A percentile compares a stretch with the other conserved stretches of the same genome.
Evolutionary conservation across 2,797 vertebrate genomes (phyloP).

Genomic region (Valencia hispanica): DNA sequence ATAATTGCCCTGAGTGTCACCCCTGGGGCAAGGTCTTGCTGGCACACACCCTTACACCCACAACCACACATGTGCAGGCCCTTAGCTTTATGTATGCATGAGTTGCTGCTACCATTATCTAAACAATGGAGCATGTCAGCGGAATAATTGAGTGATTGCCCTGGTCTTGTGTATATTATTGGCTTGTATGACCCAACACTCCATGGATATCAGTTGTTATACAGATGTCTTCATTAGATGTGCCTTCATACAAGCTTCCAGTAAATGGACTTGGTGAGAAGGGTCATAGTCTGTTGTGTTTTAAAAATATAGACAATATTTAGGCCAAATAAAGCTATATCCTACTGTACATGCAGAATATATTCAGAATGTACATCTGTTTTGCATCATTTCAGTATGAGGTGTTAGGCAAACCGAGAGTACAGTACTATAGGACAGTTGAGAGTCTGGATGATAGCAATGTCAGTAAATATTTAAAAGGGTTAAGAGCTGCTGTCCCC

Average conservation of each 20-base stretch:
- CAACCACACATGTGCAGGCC: constrained; percentile 17
- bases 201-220: constrained; percentile 41
- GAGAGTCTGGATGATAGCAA: constrained; percentile 54
- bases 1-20: constrained; percentile 70
- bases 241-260: constrained; percentile 10
- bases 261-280: constrained; percentile 5
- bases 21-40: constrained; percentile 52
- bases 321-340: background rate
- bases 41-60: constrained; percentile 21
- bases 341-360: background rate
- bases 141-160: constrained; percentile 57
- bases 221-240: constrained; percentile 46
- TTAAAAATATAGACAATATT: constrained; percentile 16
- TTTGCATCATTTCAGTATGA: background rate
- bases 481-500: constrained; percentile 66
- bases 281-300: background rate
- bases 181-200: constrained; percentile 31
- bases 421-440: constrained; percentile 20
- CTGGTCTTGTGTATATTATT: constrained; percentile 30
- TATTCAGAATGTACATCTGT: constrained; percentile 1
- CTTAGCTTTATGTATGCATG: constrained; percentile 70
- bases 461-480: constrained; percentile 77
- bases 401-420: constrained; percentile 17
- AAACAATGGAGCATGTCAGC: constrained; percentile 64
- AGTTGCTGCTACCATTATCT: constrained; percentile 59